Evolutionary conservation across 2,113 vertebrate genomes (phyloP).

Genomic region (Ursus arctos): DNA sequence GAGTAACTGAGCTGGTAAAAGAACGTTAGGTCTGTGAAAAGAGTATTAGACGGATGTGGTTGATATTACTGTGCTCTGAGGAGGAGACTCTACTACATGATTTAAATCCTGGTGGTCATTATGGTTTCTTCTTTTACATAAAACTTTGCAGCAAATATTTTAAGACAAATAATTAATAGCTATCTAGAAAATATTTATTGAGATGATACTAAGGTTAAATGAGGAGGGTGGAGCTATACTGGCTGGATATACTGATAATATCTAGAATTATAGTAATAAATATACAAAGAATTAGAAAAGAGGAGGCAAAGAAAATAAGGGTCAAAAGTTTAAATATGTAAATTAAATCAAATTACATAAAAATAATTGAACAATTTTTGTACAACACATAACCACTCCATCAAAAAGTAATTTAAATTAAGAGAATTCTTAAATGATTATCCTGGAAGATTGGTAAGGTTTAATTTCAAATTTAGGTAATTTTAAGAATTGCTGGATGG

Average conservation of each 20-base stretch:
- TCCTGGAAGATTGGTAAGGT: not conserved
- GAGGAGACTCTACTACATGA: not conserved
- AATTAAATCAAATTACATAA: not conserved
- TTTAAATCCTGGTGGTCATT: not conserved
- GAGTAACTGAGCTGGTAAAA: not conserved
- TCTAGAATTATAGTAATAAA: not conserved
- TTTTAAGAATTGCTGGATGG: not conserved
- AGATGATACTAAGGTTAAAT: not conserved
- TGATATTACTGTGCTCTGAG: not conserved
- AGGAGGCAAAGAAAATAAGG: not conserved
- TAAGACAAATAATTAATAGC: not conserved
- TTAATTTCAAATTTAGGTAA: not conserved
- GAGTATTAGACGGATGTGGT: not conserved
- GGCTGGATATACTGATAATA: not conserved
- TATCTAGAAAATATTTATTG: not conserved
- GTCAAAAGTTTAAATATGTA: not conserved
- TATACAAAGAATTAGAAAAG: not conserved
- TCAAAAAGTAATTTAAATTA: constrained; percentile 1
- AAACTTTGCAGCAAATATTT: not conserved
- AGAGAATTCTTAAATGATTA: not conserved
- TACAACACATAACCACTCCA: not conserved
- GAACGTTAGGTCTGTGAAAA: not conserved
- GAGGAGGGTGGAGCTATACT: not conserved
- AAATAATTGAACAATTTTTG: not conserved
- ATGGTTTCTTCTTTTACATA: not conserved